Evolutionary conservation across 2,113 vertebrate genomes (phyloP), one percentile per base, ranked within the genome.

Genomic region (Todiramphus saurophagus): DNA sequence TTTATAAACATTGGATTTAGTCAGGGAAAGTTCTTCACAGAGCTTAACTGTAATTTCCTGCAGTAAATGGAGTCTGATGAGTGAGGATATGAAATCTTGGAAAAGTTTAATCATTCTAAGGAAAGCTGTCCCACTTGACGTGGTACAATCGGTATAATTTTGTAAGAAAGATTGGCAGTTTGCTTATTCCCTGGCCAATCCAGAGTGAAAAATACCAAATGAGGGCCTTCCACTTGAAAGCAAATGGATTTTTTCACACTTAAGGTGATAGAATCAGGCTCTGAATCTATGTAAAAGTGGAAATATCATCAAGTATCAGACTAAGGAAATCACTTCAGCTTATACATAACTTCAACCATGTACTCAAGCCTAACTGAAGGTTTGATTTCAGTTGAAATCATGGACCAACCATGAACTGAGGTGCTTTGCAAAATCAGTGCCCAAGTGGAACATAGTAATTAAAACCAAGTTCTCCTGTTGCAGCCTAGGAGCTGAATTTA

Each of bases 1-100:
- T 89, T 91, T 69, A 90, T 90, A 93, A 94, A 78, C 64, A 66
- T 27, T 90, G 83, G 83, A 55, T 91, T 96, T 91, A 63, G 4
- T 80, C 79, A 89, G 46, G 63, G 78, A 75, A 95, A 67, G 95
- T 66, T 72, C 43, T 93, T 74, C 41, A 27, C 73, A 58, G 35
- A 94, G 83, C 69, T 89, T 87, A 86, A 50, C 76, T 92, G 80
- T 73, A 74, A 83, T 95, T 94, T 96, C 64, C 82, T 95, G 80
- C 7, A 15, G 79, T 80, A 93, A 95, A 90, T 58, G 25, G 16
- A 35, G 85, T 87, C 83, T 93, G 81, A 90, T 79, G 93, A 87
- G 68, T 76, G 90, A 94, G 75, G 80, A 87, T 90, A 94, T 95
- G 91, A 95, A 88, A 93, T 83, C 72, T 55, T 94, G 89, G 92